These are phyloP conservation scores for Drosophila littoralis DNA, from an alignment of 1,140 invertebrate genomes.

Conservation along the genomic window DNA sequence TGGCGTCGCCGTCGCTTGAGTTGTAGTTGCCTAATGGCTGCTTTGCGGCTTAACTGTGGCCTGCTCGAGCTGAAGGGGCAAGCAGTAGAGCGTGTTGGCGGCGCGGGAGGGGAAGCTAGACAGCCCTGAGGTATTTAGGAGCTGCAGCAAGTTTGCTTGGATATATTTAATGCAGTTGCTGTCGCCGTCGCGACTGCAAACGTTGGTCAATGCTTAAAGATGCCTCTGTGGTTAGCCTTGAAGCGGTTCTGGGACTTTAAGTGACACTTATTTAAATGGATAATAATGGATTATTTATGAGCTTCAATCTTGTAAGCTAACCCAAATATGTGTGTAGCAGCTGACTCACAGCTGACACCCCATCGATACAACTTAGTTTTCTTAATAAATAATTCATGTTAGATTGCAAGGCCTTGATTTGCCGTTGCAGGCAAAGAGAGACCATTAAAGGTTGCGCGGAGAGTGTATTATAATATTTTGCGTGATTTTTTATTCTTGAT, in stretches of 20 bases:
- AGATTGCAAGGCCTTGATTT: background rate
- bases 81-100: background rate
- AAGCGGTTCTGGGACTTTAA: background rate
- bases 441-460: too few relatives aligned
- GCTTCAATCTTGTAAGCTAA: conserved; percentile 1
- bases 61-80: background rate
- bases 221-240: conserved; percentile 10
- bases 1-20: conserved; percentile 56
- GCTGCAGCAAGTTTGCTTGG: conserved; percentile 26
- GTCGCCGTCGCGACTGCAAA: conserved; percentile 6
- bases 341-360: background rate
- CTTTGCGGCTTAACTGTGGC: conserved; percentile 71
- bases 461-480: background rate
- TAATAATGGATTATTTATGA: conserved; percentile 25
- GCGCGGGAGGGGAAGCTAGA: conserved; percentile 12
- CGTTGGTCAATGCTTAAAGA: conserved; percentile 46
- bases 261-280: background rate
- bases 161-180: conserved; percentile 41
- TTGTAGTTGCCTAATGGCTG: conserved; percentile 69
- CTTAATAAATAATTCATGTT: conserved; percentile 8
- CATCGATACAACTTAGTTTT: background rate
- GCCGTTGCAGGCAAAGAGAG: background rate
- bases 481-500: too few relatives aligned
- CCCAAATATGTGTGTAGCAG: background rate
- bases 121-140: conserved; percentile 71